Base-by-base conservation (phyloP, 35 echinoderm and acorn worm species). In the Apostichopus parvimensis region DNA sequence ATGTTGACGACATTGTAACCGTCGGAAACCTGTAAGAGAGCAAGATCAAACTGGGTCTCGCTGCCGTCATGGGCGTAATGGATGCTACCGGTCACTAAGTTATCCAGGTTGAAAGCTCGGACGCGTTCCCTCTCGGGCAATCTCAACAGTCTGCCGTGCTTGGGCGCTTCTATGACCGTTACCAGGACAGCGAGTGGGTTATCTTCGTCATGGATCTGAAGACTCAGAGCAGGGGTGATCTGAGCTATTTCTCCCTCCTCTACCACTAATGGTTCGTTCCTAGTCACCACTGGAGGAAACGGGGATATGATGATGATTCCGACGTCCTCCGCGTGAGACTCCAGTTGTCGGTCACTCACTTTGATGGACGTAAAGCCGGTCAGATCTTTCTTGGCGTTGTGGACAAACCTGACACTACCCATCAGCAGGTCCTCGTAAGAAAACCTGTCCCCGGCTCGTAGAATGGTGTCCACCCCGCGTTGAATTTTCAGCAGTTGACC, bases 1-100 rank as follows among this genome's bases (percentile, higher is more conserved):
- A 99, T 73, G 81, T 99, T 99, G 55, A 94, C 58, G 7, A 99
- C 72, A 56, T 96, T 99, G 78, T 99, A 93, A 9, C 97, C 97
- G 86, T 99, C 97, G 0, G 97, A 92, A 12, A 95, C 95, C 82
- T 99, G 97, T 4, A 98, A 64, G 22, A 96, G 57, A n/a, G 92
- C 79, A 5, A 92, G 80, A 90, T 96, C 95, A 79, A 90, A 93
- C 77, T 91, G 80, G 5, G 97, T 96, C 77, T 99, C 97, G 56
- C 93, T 96, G 23, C 97, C 97, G 78, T 96, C 93, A 72, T 96
- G 97, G 10, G 82, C 91, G 70, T 99, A 99, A 73, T 91, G 81
- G 24, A 99, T 82, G 56, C 82, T 88, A 17, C 97, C 97, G 22
- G 21, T 65, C 6, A 77, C 57, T 9, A 96, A 79, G 9, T 88